Percentiles rank a stretch among this genome's conserved stretches.
Evolutionary conservation across 2,797 vertebrate genomes (phyloP).

Genomic region (Aphelocoma californica): DNA sequence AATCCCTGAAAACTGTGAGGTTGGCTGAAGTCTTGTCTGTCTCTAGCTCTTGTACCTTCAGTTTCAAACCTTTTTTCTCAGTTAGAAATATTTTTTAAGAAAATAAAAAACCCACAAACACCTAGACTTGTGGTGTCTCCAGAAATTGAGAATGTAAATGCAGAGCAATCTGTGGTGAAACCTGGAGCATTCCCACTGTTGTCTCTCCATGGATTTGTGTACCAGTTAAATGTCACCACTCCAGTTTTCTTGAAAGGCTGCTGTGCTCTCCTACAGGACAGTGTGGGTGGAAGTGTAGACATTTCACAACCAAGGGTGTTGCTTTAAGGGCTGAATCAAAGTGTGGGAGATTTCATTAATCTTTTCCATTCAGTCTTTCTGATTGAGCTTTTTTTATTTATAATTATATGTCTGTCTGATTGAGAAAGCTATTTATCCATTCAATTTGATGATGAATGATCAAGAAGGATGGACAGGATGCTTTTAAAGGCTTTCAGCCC

Average conservation of each 20-base stretch:
- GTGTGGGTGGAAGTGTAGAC: neutral
- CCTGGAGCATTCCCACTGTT: neutral
- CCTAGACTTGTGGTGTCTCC: neutral
- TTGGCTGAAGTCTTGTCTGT: neutral
- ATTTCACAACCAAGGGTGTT: neutral
- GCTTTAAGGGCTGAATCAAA: neutral
- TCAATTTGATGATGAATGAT: constrained; percentile 16
- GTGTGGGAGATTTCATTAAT: constrained; percentile 1
- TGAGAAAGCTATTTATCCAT: constrained; percentile 26
- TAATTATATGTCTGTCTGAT: constrained; percentile 43
- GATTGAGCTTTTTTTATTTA: constrained; percentile 26
- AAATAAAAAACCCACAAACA: neutral
- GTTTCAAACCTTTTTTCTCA: neutral
- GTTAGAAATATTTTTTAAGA: neutral
- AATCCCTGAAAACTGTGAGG: neutral
- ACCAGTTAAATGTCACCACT: neutral
- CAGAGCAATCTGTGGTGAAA: neutral
- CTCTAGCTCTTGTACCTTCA: neutral
- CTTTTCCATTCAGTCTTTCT: constrained; percentile 20
- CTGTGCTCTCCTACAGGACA: neutral
- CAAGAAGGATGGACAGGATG: constrained; percentile 22
- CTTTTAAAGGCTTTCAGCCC: constrained; percentile 45
- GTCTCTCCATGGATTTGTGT: neutral
- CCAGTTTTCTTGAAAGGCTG: neutral
- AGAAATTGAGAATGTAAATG: neutral